Evolutionary conservation across 2,113 vertebrate species (phyloP), one percentile per base, ranked within the genome.

Genomic region (Dicerorhinus sumatrensis): DNA sequence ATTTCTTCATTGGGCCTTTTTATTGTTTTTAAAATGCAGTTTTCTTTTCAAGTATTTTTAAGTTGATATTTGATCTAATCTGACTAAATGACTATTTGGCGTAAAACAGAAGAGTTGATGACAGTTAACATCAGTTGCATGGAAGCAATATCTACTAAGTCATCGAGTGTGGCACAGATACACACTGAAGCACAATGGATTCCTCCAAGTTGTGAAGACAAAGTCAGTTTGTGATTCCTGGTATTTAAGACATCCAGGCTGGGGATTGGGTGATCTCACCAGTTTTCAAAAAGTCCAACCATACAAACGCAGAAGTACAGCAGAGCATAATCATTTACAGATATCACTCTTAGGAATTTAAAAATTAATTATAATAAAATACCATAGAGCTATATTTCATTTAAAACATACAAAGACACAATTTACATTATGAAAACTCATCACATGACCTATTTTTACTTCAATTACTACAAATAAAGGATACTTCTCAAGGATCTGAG

Each of bases 331-430:
- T 93, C 75, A 87, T 81, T 96, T 91, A 96, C 58, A 87, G 69
- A 95, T 79, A 95, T 85, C n/a, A 90, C 31, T 84, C 77, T 72
- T 77, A 94, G 69, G n/a, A 86, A 85, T 83, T 96, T 69, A 72
- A 94, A 94, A 97, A 60, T 63, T 85, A 95, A 82, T 87, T 77
- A 83, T 85, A 95, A 93, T 97, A 94, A 93, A 96, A 97, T 73
- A n/a, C 42, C 80, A 97, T 6, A 94, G 27, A 93, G 27, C 51
- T 89, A 97, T 36, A 94, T 63, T 93, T 96, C 94, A 11, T 93
- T 93, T 89, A 90, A 98, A 95, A 96, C 23, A 95, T 25, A 83
- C 48, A 96, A 93, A 97, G 72, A 97, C 36, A 89, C 86, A 97
- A 54, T 33, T 88, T 88, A 93, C 70, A 84, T 73, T 73, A 96